Evolutionary conservation across 2,888 invertebrate genomes (phyloP), one percentile per base, ranked within the genome.

Genomic region (Diploptera punctata): DNA sequence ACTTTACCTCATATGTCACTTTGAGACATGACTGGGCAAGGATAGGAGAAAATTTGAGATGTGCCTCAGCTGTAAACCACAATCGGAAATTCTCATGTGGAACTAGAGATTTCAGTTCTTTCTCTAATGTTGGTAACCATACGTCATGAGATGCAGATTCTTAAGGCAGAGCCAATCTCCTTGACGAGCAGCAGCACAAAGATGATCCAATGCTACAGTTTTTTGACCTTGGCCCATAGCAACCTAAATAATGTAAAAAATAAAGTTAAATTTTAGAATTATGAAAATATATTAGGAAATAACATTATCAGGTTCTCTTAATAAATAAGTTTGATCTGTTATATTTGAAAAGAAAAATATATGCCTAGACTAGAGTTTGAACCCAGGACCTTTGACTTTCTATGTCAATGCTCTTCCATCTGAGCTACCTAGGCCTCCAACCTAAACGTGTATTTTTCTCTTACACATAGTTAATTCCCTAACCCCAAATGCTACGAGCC

Each of bases 1-100:
- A n/a, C n/a, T n/a, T 62, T 77, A 87, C 87, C 85, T 93, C 93
- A 78, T 91, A 93, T 0, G 91, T 89, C n/a, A 93, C 85, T 82
- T 94, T 95, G 26, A 94, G 86, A 80, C 93, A 93, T 68, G 89
- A 89, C 80, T 92, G 91, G 7, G 93, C 87, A 44, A 96, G 85
- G 16, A 91, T 87, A 3, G 91, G 86, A 13, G 93, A 92, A 78
- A 97, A 92, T 49, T 87, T 86, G 0, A 88, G 87, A 75, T 93
- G 92, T 0, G 93, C 90, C 82, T 98, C 97, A 0, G 94, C 90
- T 7, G 96, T 90, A 73, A 98, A 84, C 97, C 97, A 97, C 44
- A 98, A 83, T 29, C 91, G 85, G 81, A 94, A 94, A 69, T 87
- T 86, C 2, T 85, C 78, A 43, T 86, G 81, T 7, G 83, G 81